Percentiles rank a stretch among this genome's conserved stretches.
These are phyloP conservation scores for Empis stercorea DNA, from an alignment of 2,888 invertebrate genomes.

Conservation along the genomic window DNA sequence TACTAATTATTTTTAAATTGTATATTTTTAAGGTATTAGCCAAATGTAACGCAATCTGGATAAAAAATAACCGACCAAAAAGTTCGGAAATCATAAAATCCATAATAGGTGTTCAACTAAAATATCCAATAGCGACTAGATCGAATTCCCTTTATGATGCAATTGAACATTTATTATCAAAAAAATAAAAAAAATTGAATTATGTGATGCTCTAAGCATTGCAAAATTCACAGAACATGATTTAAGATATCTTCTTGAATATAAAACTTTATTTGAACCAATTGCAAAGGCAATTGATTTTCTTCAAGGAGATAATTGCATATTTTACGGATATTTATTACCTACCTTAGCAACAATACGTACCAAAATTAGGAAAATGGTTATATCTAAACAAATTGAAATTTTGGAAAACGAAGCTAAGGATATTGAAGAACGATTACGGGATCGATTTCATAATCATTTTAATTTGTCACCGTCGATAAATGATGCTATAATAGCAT, in stretches of 20 bases:
- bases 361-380: conserved; percentile 6
- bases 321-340: conserved; percentile 11
- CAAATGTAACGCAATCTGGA: conserved; percentile 4
- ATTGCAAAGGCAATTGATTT: conserved; percentile 11
- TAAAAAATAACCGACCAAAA: conserved; percentile 9
- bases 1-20: too few species aligned
- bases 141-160: conserved; percentile 12
- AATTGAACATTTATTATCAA: conserved; percentile 7
- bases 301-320: conserved; percentile 8
- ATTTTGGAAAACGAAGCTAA: conserved; percentile 1
- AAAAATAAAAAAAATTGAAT: conserved; percentile 7
- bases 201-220: too few species aligned
- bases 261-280: conserved; percentile 7
- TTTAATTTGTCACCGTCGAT: conserved; percentile 7
- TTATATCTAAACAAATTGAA: neutral
- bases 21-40: too few species aligned
- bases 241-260: conserved; percentile 10
- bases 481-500: conserved; percentile 9
- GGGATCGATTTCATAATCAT: conserved; percentile 7
- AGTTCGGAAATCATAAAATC: conserved; percentile 8
- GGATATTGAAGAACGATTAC: conserved; percentile 6
- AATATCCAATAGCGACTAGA: conserved; percentile 10
- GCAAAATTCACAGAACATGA: conserved; percentile 5
- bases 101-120: conserved; percentile 7
- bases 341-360: conserved; percentile 11